These are phyloP conservation scores for Albula goreensis DNA, from an alignment of 2,113 vertebrate genomes.

Conservation along the genomic window DNA sequence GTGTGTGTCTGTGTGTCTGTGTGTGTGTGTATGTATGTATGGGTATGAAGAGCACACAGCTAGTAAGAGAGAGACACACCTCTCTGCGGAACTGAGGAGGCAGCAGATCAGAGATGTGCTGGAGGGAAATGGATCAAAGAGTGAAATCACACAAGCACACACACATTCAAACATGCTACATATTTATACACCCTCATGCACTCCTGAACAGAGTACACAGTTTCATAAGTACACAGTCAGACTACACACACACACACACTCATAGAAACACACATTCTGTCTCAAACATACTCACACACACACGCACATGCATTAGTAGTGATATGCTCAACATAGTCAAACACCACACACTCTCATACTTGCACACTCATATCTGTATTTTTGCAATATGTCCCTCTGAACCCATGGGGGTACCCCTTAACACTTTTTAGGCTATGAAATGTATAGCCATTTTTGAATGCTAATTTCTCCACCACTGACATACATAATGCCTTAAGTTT, in stretches of 20 bases:
- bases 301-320: too few relatives aligned
- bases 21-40: background rate
- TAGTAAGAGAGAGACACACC: slow-evolving; percentile 37
- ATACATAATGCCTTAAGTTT: too few relatives aligned
- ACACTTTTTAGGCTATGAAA: too few relatives aligned
- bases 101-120: slow-evolving; percentile 53
- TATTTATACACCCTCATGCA: background rate
- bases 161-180: background rate
- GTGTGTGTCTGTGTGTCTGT: background rate
- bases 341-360: background rate
- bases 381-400: too few relatives aligned
- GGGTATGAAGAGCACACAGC: background rate
- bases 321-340: too few relatives aligned
- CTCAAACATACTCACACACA: too few relatives aligned
- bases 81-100: slow-evolving; percentile 48
- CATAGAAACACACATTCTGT: background rate
- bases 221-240: too few relatives aligned
- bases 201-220: background rate
- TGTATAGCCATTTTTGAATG: too few relatives aligned
- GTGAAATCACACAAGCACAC: background rate
- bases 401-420: too few relatives aligned
- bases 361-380: too few relatives aligned
- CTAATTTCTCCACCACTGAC: too few relatives aligned
- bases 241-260: background rate
- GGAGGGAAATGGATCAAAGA: slow-evolving; percentile 26